phyloP scores from a whole-genome alignment of 2,888 invertebrate genomes.

The Thymelicus acteon region DNA sequence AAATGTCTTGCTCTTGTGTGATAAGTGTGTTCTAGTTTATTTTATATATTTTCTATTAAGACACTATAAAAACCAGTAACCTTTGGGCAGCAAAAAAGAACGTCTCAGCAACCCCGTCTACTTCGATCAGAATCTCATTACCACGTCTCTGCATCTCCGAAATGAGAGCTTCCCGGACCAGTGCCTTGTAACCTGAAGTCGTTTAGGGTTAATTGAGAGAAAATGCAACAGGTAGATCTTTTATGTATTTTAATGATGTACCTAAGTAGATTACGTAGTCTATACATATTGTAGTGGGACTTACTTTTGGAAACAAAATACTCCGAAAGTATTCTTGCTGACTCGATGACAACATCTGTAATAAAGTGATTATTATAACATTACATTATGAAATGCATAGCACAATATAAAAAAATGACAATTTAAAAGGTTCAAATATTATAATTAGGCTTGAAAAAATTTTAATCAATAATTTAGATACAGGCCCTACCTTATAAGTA shows the following conservation, averaged over 20 bases:
- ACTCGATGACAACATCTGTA: slow-evolving; percentile 73
- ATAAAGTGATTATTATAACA: slow-evolving; percentile 19
- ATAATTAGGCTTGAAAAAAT: no score
- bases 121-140: slow-evolving; percentile 66
- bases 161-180: slow-evolving; percentile 63
- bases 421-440: no score
- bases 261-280: no score
- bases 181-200: slow-evolving; percentile 60
- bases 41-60: no score
- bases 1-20: no score
- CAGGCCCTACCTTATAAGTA: no score
- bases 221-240: no score
- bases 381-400: no score
- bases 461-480: no score
- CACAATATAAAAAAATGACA: no score
- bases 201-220: neutral
- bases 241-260: no score
- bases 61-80: slow-evolving; percentile 44
- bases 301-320: slow-evolving; percentile 67
- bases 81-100: slow-evolving; percentile 76
- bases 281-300: slow-evolving; percentile 40
- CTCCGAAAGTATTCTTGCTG: slow-evolving; percentile 64
- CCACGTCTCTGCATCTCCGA: slow-evolving; percentile 73
- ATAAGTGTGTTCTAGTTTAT: no score
- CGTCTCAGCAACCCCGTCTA: slow-evolving; percentile 62